phyloP scores from a whole-genome alignment of 2,888 invertebrate genomes.

The Malacosoma neustria region DNA sequence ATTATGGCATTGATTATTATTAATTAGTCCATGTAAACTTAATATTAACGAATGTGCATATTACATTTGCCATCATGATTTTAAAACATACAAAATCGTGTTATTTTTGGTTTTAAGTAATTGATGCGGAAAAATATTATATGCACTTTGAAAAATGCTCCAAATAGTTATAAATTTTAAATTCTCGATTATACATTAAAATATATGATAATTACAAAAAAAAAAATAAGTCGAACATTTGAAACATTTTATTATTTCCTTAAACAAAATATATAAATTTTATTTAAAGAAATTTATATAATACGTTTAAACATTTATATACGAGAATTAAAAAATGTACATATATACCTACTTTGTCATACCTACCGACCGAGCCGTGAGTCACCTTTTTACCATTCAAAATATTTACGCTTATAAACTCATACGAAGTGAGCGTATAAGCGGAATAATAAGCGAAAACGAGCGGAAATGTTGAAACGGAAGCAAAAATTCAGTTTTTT shows the following conservation, averaged over 20 bases:
- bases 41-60: neutral
- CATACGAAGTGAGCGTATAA: neutral
- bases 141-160: neutral
- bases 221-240: neutral
- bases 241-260: neutral
- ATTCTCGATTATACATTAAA: neutral
- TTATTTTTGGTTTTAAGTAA: too few relatives aligned
- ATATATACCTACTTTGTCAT: conserved; percentile 20
- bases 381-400: conserved; percentile 19
- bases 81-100: too few relatives aligned
- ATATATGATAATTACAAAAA: neutral
- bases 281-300: neutral
- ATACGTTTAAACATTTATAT: neutral
- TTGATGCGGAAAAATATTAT: too few relatives aligned
- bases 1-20: too few relatives aligned
- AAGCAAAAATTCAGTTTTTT: too few relatives aligned
- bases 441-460: neutral
- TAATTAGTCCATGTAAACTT: neutral
- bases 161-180: neutral
- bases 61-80: too few relatives aligned
- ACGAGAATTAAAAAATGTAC: conserved; percentile 6
- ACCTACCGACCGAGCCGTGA: conserved; percentile 52
- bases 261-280: conserved; percentile 6
- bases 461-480: neutral
- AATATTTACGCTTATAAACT: conserved; percentile 1